Percentiles rank a stretch among this genome's conserved stretches.
Evolutionary conservation across 2,888 invertebrate species (phyloP).

Genomic region (Microctonus aethiopoides): DNA sequence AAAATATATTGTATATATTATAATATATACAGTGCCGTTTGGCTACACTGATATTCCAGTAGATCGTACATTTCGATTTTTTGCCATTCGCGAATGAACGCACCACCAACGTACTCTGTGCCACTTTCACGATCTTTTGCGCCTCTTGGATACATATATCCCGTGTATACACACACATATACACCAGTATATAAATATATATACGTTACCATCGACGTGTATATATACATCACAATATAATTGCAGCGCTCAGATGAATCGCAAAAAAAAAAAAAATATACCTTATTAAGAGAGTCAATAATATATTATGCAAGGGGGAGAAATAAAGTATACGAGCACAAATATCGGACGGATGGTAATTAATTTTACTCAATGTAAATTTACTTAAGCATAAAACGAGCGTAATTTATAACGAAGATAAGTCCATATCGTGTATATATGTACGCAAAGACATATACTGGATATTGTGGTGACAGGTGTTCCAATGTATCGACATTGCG

Average conservation of each 20-base stretch:
- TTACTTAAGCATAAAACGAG: slow-evolving; percentile 30
- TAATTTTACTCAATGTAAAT: slow-evolving; percentile 5
- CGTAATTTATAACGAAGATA: slow-evolving; percentile 24
- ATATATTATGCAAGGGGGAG: not conserved
- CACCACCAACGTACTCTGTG: slow-evolving; percentile 40
- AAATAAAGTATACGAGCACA: not conserved
- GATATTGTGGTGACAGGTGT: slow-evolving; percentile 20
- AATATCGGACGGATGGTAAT: slow-evolving; percentile 4
- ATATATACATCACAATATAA: not conserved
- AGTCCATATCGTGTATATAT: not conserved
- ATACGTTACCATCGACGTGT: slow-evolving; percentile 9
- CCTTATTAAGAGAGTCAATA: not conserved
- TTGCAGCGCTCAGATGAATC: not conserved
- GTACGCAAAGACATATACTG: not conserved
- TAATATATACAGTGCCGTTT: not conserved
- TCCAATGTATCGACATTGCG: slow-evolving; percentile 7
- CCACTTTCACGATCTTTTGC: slow-evolving; percentile 49
- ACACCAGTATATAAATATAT: too few species aligned
- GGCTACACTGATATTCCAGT: slow-evolving; percentile 9
- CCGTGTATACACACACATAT: too few species aligned
- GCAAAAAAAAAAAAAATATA: slow-evolving; percentile 4
- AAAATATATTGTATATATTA: not conserved
- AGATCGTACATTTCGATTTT: slow-evolving; percentile 47
- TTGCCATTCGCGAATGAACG: slow-evolving; percentile 39
- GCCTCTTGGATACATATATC: slow-evolving; percentile 19